Base-by-base conservation (phyloP, 2,113 vertebrate genomes). In the Gopherus evgoodei region DNA sequence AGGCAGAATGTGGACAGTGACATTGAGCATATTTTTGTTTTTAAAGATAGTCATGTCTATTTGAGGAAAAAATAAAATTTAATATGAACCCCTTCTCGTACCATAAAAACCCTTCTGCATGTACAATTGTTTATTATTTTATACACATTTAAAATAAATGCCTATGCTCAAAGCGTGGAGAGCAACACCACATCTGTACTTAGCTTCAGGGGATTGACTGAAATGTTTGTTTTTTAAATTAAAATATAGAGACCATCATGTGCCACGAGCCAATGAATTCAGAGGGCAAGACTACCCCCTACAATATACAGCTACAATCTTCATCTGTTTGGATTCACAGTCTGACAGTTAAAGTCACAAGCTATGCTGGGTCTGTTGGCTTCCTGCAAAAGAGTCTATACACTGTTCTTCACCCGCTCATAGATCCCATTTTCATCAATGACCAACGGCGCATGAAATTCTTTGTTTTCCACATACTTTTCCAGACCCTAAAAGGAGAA, bases 351-450 rank as follows among this genome's bases (percentile, higher is more conserved):
- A 0, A 76, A 57, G 0, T 0, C 84, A 80, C 79, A 90, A 90
- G 81, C 57, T 57, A 57, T 35, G 42, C 27, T 1, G 2, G 84
- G 42, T 3, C 3, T 22, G 53, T 76, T 85, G 75, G 69, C 1
- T 1, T 0, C 1, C 53, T 6, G 5, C 80, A 27, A 22, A 52
- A 35, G 8, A 11, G 3, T 1, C 82, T 98, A 99, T 87, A 99
- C 47, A 21, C 99, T 99, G 0, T 99, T 99, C 98, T 99, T 99
- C 98, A 99, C 99, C 95, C 99, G 95, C 96, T 99, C 98, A 0
- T 99, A 99, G 95, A 98, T 97, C 50, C 99, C 99, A 0, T 83
- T 97, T 94, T 98, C 98, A 0, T 99, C 98, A 1, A 99, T 99
- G 90, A 98, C 97, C 96, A 99, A 96, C 3, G 99, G 98, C 0